Evolutionary conservation across 2,113 vertebrate genomes (phyloP), one percentile per base, ranked within the genome.

Genomic region (Podilymbus podiceps): DNA sequence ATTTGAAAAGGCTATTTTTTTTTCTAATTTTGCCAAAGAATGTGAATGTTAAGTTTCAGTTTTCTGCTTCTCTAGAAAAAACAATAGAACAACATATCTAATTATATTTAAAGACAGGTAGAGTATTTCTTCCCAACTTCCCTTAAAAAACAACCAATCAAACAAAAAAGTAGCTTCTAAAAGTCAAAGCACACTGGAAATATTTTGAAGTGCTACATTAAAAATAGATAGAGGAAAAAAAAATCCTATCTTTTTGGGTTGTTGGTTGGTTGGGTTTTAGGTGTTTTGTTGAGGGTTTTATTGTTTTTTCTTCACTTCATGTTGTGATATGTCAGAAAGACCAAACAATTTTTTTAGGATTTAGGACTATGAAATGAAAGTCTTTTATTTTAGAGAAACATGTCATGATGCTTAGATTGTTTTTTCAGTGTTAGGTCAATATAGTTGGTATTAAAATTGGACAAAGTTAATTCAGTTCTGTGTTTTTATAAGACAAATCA

Each of bases 181-280:
- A 20, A 68, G 53, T 47, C 15, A 31, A 8, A 64, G 22, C 40
- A 31, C 9, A 8, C 35, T 74, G 69, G 38, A 33, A 49, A 22
- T 59, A 33, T 59, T 71, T 60, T 1, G 5, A 72, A 87, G 5
- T 33, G 31, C 24, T 40, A 22, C 5, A 8, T 52, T 67, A 74
- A 59, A 68, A 78, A 31, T 6, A 55, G 25, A 4, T 20, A 21
- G 5, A 11, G 27, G 2, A 0, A 33, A 50, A 75, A 42, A 1
- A 10, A 7, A 3, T 4, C 15, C 1, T 38, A 6, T 24, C 0
- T 49, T 75, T 15, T 31, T 15, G 20, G 16, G 3, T 2, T 50
- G 47, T 30, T 56, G 15, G 12, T 64, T 73, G 27, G 1, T 19
- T 86, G 30, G 9, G 2, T 25, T 67, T 68, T 38, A 23, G 6